Evolutionary conservation across 2,797 vertebrate genomes (phyloP).

Genomic region (Acanthopagrus latus): DNA sequence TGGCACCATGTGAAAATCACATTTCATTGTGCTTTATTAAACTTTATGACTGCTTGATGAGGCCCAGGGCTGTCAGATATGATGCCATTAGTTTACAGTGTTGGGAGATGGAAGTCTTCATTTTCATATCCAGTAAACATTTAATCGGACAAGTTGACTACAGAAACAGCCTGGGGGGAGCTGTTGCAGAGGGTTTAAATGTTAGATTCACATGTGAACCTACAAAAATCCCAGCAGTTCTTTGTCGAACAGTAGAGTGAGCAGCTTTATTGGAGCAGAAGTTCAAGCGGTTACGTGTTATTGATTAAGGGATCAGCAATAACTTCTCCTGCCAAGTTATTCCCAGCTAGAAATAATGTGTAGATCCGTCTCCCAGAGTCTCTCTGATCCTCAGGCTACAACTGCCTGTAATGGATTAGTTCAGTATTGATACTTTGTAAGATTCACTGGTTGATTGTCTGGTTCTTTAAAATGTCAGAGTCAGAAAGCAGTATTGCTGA

Average conservation of each 20-base stretch:
- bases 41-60: constrained; percentile 77
- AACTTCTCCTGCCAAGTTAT: constrained; percentile 29
- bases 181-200: constrained; percentile 24
- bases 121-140: constrained; percentile 55
- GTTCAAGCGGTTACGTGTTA: constrained; percentile 44
- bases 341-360: constrained; percentile 9
- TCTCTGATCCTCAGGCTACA: constrained; percentile 3
- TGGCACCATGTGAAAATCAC: constrained; percentile 72
- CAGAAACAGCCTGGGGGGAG: constrained; percentile 20
- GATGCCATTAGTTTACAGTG: constrained; percentile 72
- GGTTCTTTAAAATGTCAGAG: background rate
- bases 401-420: constrained; percentile 15
- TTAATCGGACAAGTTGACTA: constrained; percentile 41
- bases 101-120: constrained; percentile 39
- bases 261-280: constrained; percentile 37
- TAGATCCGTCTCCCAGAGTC: constrained; percentile 9
- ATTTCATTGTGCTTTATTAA: constrained; percentile 83
- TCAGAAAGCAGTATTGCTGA: background rate
- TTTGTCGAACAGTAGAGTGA: constrained; percentile 28
- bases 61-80: constrained; percentile 67
- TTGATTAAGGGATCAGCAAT: constrained; percentile 52
- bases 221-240: constrained; percentile 13
- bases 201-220: constrained; percentile 8
- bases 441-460: background rate
- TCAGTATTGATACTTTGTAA: background rate